Conservation (phyloP, 2,113 vertebrate species). For the Phylloscopus trochilus region DNA sequence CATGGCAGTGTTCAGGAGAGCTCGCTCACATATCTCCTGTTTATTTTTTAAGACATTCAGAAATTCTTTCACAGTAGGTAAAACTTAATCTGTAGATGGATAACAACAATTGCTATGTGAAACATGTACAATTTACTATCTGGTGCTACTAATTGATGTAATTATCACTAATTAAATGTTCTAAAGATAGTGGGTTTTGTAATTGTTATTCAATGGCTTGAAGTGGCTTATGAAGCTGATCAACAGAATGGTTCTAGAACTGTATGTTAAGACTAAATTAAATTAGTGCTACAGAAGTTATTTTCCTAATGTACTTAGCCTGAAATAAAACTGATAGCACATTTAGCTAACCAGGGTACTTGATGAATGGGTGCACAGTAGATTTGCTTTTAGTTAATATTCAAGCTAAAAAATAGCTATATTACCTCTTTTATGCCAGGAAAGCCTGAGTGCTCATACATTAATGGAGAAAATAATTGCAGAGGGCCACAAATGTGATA, state of each 20-base stretch:
- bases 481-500: background rate
- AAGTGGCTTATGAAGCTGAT: background rate
- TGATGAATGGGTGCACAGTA: background rate
- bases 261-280: background rate
- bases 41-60: background rate
- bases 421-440: background rate
- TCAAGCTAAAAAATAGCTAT: background rate
- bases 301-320: conserved; percentile 1
- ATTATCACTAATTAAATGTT: background rate
- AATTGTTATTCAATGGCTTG: background rate
- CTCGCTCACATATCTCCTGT: fast-evolving
- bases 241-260: background rate
- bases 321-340: background rate
- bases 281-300: background rate
- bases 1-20: background rate
- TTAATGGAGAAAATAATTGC: background rate
- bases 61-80: background rate
- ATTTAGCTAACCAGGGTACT: background rate
- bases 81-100: background rate
- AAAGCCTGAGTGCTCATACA: background rate
- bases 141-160: background rate
- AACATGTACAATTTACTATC: background rate
- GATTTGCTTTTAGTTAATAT: conserved; percentile 18
- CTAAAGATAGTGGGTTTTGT: background rate
- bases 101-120: background rate